These are phyloP conservation scores for Gobio gobio DNA, from an alignment of 2,113 vertebrate genomes.

Conservation along the genomic window DNA sequence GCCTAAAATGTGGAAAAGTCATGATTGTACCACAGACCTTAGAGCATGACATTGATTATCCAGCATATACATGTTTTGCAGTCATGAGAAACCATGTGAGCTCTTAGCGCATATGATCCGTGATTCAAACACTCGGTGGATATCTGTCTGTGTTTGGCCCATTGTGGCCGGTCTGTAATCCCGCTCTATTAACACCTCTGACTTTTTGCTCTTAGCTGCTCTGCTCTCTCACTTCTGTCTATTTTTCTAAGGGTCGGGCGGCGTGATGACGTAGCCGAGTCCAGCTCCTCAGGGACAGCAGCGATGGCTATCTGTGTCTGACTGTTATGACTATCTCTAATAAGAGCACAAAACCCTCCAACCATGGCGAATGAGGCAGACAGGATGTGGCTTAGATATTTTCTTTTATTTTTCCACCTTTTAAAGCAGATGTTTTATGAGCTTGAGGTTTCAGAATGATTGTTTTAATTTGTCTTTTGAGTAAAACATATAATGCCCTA, in stretches of 20 bases:
- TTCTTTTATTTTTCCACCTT: slow-evolving; percentile 30
- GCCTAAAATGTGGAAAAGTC: neutral
- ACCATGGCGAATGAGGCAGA: slow-evolving; percentile 58
- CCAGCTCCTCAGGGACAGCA: slow-evolving; percentile 71
- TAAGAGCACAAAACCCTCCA: slow-evolving; percentile 66
- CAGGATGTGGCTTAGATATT: slow-evolving; percentile 58
- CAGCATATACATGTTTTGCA: neutral
- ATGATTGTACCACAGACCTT: neutral
- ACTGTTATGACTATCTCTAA: slow-evolving; percentile 79
- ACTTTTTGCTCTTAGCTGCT: slow-evolving; percentile 49
- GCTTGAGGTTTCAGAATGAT: slow-evolving; percentile 23
- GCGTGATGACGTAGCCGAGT: slow-evolving; percentile 47
- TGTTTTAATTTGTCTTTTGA: slow-evolving; percentile 18
- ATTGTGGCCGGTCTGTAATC: slow-evolving; percentile 46
- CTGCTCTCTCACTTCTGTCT: slow-evolving; percentile 60
- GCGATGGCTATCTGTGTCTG: slow-evolving; percentile 75
- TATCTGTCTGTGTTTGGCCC: slow-evolving; percentile 49
- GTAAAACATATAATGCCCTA: neutral
- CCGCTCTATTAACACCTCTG: slow-evolving; percentile 50
- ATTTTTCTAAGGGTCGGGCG: slow-evolving; percentile 73
- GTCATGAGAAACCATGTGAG: slow-evolving; percentile 19
- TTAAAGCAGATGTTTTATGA: neutral
- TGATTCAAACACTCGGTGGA: slow-evolving; percentile 29
- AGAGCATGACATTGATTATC: neutral
- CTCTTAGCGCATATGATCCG: neutral